A percentile compares a stretch with the other conserved stretches of the same genome.
Evolutionary conservation across 2,113 vertebrate species (phyloP).

Genomic region (Nestor notabilis): DNA sequence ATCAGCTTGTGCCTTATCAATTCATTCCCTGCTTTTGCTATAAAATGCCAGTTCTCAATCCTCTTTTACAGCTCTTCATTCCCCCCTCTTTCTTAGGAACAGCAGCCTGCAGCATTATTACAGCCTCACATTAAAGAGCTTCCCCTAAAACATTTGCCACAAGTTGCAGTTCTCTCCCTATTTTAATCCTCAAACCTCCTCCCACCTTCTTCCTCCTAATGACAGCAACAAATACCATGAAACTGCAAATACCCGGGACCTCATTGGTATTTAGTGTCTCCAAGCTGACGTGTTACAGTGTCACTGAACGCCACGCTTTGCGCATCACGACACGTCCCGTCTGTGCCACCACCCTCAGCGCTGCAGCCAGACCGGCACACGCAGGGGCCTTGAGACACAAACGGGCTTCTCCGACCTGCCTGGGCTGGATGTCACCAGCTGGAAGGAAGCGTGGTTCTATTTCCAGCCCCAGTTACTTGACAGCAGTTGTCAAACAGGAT

Average conservation of each 20-base stretch:
- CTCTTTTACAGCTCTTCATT: not conserved
- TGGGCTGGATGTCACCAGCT: not conserved
- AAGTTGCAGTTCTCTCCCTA: not conserved
- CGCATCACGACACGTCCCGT: not conserved
- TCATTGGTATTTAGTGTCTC: not conserved
- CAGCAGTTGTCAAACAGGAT: not conserved
- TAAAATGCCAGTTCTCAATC: not conserved
- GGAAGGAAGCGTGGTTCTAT: fast-evolving
- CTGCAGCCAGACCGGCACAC: not conserved
- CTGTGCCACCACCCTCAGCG: not conserved
- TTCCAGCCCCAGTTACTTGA: not conserved
- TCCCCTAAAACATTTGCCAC: not conserved
- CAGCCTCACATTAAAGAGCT: not conserved
- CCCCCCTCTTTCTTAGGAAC: not conserved
- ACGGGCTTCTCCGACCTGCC: fast-evolving
- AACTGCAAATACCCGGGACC: not conserved
- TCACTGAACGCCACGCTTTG: not conserved
- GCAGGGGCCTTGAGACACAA: fast-evolving
- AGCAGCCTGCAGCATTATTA: not conserved
- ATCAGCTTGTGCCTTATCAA: not conserved
- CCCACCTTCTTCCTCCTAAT: not conserved
- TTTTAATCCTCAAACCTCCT: not conserved
- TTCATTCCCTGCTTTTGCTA: not conserved
- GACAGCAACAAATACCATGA: not conserved
- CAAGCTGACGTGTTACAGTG: fast-evolving